Conservation (phyloP, 2,113 vertebrate genomes). For the Tympanuchus pallidicinctus region DNA sequence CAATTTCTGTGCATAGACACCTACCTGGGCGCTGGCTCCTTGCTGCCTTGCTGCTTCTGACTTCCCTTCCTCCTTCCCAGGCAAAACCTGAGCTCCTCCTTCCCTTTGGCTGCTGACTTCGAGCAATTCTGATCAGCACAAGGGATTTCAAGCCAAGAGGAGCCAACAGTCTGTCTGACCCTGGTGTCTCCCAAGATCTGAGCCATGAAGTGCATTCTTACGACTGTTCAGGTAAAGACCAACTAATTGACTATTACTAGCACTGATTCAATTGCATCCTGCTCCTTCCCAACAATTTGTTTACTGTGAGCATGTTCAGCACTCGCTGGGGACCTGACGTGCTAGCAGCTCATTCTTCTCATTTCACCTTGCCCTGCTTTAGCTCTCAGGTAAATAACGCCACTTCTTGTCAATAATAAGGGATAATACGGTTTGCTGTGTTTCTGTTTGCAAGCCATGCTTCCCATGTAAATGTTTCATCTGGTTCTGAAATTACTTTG, state of each 20-base stretch:
- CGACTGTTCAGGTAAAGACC: not conserved
- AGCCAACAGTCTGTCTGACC: not conserved
- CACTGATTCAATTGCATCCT: not conserved
- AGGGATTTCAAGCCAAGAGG: not conserved
- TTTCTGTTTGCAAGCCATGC: conserved; percentile 7
- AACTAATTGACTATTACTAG: not conserved
- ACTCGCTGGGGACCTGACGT: not conserved
- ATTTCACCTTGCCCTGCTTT: not conserved
- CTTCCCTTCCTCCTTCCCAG: not conserved
- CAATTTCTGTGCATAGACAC: not conserved
- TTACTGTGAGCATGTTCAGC: not conserved
- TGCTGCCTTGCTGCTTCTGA: not conserved
- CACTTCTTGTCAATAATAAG: not conserved
- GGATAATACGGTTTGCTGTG: not conserved
- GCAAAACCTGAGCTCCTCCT: no score
- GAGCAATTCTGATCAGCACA: not conserved
- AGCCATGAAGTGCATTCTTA: not conserved
- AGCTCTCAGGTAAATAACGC: not conserved
- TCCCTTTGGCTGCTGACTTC: no score
- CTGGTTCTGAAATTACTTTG: conserved; percentile 59
- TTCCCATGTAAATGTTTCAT: conserved; percentile 57
- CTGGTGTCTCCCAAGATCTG: not conserved
- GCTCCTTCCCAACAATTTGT: accelerated
- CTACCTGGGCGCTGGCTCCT: not conserved
- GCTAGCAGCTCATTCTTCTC: not conserved